Percentiles rank a stretch among this genome's conserved stretches.
Conservation (phyloP, 2,888 invertebrate genomes). For the Eurytoma adleriae region DNA sequence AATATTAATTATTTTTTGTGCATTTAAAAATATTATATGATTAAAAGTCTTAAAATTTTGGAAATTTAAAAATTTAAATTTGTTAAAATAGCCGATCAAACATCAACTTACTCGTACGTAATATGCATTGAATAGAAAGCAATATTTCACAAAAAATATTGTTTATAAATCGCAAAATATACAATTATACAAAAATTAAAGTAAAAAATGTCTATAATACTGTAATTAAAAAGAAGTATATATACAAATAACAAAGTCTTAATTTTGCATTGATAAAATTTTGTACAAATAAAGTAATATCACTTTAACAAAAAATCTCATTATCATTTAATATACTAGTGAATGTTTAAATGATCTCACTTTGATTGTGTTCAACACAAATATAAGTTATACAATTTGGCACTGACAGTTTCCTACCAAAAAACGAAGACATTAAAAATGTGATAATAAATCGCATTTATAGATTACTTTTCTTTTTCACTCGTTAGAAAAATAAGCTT, state of each 20-base stretch:
- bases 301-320: too few relatives aligned
- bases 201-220: too few relatives aligned
- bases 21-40: too few relatives aligned
- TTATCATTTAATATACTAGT: too few relatives aligned
- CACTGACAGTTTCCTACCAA: constrained; percentile 7
- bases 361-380: not conserved
- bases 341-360: not conserved
- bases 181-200: constrained; percentile 30
- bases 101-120: too few relatives aligned
- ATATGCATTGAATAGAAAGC: too few relatives aligned
- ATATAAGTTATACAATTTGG: constrained; percentile 14
- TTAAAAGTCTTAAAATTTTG: too few relatives aligned
- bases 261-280: not conserved
- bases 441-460: too few relatives aligned
- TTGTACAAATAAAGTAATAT: too few relatives aligned
- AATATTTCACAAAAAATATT: not conserved
- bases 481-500: constrained; percentile 88
- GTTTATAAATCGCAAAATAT: constrained; percentile 23
- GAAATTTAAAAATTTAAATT: too few relatives aligned
- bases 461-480: constrained; percentile 61
- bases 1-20: too few relatives aligned
- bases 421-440: not conserved
- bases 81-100: too few relatives aligned
- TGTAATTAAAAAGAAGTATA: constrained; percentile 24
- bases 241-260: constrained; percentile 21